Base-by-base conservation (phyloP, 2,888 invertebrate genomes). In the Cantharis nigra region DNA sequence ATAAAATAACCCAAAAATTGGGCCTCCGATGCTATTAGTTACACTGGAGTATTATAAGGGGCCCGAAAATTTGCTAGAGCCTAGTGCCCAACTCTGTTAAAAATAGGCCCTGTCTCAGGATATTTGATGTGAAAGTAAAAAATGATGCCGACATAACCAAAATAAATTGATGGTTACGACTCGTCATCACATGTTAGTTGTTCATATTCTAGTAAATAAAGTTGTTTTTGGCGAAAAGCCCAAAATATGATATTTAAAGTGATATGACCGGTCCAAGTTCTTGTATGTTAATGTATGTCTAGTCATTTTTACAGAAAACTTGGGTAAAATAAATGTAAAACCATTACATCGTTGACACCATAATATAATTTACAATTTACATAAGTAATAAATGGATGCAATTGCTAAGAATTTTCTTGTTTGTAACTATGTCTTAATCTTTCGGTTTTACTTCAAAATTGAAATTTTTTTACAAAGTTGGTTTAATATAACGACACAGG, bases 401-500 rank as follows among this genome's bases (percentile, higher is more conserved):
- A 49, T 49, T 49, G 49, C n/a, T 10, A 49, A 1, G 49, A n/a
- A 49, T 49, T 49, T 49, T 49, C 7, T 49, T 49, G 5, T 49
- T 49, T 49, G 7, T n/a, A 49, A 2, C 49, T n/a, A n/a, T 49
- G n/a, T n/a, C n/a, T 49, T 49, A n/a, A 9, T 7, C 49, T 49
- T n/a, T 49, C n/a, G 7, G 49, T 7, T 49, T n/a, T n/a, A 49
- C 49, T 49, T 49, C 49, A 49, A 49, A 49, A 49, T 49, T 49
- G 49, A 49, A 49, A 49, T 7, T 49, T 49, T 16, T 49, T 80
- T 82, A 83, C 82, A 83, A 84, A 83, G 83, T 82, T 81, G 78
- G 83, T 84, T 82, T 83, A 83, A 85, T 83, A 49, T 49, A 49
- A 49, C 49, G 84, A 82, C 84, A 84, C 79, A 81, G 80, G 81